Percentiles rank a stretch among this genome's conserved stretches.
These are phyloP conservation scores for Corythornis vintsioides DNA, from an alignment of 2,113 vertebrate species.

Conservation along the genomic window DNA sequence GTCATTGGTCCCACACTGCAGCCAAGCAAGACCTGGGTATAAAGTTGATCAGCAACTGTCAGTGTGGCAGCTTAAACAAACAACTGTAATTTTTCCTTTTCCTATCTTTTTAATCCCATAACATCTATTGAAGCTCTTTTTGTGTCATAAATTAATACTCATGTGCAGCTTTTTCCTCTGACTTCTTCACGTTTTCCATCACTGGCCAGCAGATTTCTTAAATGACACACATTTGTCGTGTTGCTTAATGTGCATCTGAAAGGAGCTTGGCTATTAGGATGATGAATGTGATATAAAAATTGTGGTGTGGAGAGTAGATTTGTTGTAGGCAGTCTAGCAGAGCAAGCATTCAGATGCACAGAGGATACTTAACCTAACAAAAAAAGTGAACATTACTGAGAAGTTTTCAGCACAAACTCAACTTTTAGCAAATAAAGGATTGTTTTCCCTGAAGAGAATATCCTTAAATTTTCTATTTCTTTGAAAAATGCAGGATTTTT, in stretches of 20 bases:
- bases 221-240: neutral
- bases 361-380: neutral
- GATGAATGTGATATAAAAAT: neutral
- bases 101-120: neutral
- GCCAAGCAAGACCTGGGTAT: neutral
- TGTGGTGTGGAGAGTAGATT: neutral
- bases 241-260: neutral
- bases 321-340: neutral
- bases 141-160: neutral
- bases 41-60: neutral
- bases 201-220: neutral
- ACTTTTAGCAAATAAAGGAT: neutral
- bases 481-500: accelerated
- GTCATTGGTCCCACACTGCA: neutral
- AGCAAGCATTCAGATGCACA: neutral
- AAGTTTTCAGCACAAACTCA: neutral
- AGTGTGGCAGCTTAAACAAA: neutral
- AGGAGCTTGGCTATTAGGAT: neutral
- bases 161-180: neutral
- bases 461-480: neutral
- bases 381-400: neutral
- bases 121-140: neutral
- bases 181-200: neutral
- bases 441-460: neutral
- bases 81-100: neutral